phyloP scores from a whole-genome alignment of 2,888 invertebrate species.

The Tribolium freemani region DNA sequence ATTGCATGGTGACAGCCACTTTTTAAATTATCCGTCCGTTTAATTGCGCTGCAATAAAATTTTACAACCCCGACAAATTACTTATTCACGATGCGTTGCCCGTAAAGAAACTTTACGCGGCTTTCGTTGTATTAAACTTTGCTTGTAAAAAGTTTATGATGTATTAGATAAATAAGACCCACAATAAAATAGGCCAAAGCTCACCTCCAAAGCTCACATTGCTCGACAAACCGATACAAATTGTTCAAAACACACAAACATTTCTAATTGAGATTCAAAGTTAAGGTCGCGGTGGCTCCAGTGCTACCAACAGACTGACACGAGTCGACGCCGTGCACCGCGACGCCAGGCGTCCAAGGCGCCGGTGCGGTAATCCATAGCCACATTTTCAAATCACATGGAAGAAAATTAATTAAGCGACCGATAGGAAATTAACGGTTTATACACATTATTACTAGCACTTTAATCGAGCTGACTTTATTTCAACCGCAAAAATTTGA shows the following conservation, averaged over 20 bases:
- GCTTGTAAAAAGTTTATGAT: slow-evolving; percentile 33
- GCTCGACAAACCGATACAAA: background rate
- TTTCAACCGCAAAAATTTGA: background rate
- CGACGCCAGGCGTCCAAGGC: slow-evolving; percentile 43
- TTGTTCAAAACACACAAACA: slow-evolving; percentile 28
- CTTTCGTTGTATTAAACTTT: slow-evolving; percentile 18
- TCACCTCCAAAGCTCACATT: slow-evolving; percentile 3
- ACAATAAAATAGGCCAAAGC: background rate
- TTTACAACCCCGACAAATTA: slow-evolving; percentile 16
- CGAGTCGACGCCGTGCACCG: slow-evolving; percentile 43
- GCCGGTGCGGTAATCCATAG: slow-evolving; percentile 37
- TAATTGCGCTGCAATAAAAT: slow-evolving; percentile 27
- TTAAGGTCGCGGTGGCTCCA: slow-evolving; percentile 26
- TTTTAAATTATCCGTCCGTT: slow-evolving; percentile 12
- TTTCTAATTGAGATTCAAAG: slow-evolving; percentile 26
- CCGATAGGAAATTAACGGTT: slow-evolving; percentile 1
- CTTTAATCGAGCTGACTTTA: background rate
- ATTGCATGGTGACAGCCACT: slow-evolving; percentile 19
- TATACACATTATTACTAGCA: too few species aligned
- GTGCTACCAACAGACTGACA: slow-evolving; percentile 44
- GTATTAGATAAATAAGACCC: background rate
- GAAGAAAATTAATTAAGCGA: slow-evolving; percentile 27
- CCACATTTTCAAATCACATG: slow-evolving; percentile 30
- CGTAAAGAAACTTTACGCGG: slow-evolving; percentile 16
- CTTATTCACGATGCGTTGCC: slow-evolving; percentile 35